Base-by-base conservation (phyloP, 2,797 vertebrate species). In the Harpagifer antarcticus region DNA sequence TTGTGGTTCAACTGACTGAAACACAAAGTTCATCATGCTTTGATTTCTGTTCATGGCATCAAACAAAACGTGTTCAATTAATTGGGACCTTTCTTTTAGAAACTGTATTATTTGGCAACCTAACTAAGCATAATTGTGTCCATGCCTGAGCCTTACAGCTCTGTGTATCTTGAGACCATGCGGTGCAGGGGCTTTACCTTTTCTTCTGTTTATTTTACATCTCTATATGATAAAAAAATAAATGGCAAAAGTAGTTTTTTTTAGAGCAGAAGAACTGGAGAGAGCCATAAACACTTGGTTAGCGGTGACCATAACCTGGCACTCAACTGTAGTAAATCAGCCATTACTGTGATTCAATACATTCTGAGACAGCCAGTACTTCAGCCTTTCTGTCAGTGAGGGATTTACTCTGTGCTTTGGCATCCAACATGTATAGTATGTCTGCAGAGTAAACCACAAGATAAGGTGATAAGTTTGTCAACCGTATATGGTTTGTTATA, bases 321-420 rank as follows among this genome's bases (percentile, higher is more conserved):
- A 50, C 2, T 56, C 37, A 59, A 40, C 15, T 53, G 37, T 11
- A 55, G 62, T 60, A 73, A 69, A 80, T 74, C 19, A 50, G 19
- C 42, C 43, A 68, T 58, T 57, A 58, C 45, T 66, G 63, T 20
- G 31, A 64, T 52, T 50, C 55, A 48, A 49, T 57, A 47, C 63
- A 61, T 52, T 53, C 17, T 43, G 20, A 54, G 68, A 62, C 40
- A 61, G 42, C 37, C 45, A 49, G 19, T 10, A 56, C 31, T 15
- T 69, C 40, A 48, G 15, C 44, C 10, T 49, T 42, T 56, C 43
- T 48, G 4, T 73, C 33, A 55, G 10, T 16, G 27, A 58, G 27
- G 14, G 54, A 72, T 76, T 76, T n/a, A 61, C 68, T 68, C 37
- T n/a, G 19, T 17, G 42, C 9, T 64, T 37, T 72, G 31, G 69